Percentiles rank a stretch among this genome's conserved stretches.
phyloP scores from a whole-genome alignment of 2,797 vertebrate genomes.

The Moxostoma hubbsi region DNA sequence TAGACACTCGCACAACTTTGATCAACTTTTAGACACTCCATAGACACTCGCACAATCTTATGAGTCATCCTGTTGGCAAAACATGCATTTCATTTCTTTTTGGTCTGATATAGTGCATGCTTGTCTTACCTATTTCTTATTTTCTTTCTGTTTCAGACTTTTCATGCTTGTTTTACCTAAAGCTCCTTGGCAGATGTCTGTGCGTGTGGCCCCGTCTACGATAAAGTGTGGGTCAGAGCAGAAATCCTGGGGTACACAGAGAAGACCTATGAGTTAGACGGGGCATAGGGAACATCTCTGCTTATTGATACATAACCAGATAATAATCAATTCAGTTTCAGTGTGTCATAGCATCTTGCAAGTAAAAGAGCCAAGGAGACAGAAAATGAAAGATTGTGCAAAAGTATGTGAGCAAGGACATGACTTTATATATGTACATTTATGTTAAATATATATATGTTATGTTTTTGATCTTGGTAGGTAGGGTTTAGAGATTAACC shows the following conservation, averaged over 20 bases:
- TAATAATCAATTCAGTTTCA: not conserved
- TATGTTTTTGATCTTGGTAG: conserved; percentile 6
- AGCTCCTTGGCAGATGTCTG: conserved; percentile 86
- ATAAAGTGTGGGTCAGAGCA: conserved; percentile 82
- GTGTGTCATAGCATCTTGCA: no score
- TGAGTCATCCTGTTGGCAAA: not conserved
- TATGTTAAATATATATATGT: not conserved
- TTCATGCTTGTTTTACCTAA: conserved; percentile 70
- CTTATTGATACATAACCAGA: conserved; percentile 16
- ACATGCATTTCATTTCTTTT: not conserved
- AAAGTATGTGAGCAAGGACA: not conserved
- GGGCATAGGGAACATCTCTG: conserved; percentile 45
- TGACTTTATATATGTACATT: not conserved
- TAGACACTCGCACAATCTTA: no score
- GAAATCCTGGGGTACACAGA: conserved; percentile 76
- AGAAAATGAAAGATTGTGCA: not conserved
- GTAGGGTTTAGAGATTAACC: not conserved
- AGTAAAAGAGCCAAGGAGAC: not conserved
- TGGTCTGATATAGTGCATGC: not conserved
- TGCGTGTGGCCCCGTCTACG: conserved; percentile 84
- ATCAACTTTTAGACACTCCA: no score
- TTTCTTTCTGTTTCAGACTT: not conserved
- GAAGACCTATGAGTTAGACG: conserved; percentile 56
- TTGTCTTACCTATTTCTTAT: no score
- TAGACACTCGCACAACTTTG: no score